Conservation (phyloP, 2,113 vertebrate species). For the Phainopepla nitens region DNA sequence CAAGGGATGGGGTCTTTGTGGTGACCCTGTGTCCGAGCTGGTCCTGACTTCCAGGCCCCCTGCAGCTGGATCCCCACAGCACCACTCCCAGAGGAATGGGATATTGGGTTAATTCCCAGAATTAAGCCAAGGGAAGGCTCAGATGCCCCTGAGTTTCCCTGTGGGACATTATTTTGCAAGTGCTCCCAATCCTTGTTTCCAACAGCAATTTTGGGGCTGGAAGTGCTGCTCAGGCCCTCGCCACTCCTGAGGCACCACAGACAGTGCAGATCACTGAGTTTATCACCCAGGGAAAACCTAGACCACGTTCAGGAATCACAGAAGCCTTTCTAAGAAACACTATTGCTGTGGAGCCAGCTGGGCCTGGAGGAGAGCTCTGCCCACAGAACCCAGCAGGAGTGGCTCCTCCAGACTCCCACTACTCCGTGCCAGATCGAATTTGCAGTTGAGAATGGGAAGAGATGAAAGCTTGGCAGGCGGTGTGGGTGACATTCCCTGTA, state of each 20-base stretch:
- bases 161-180: neutral
- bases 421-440: neutral
- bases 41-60: neutral
- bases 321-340: neutral
- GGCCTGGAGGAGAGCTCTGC: neutral
- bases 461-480: neutral
- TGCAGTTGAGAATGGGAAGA: neutral
- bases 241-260: neutral
- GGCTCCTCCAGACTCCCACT: neutral
- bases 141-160: neutral
- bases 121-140: neutral
- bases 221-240: neutral
- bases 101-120: neutral
- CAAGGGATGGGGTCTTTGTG: too few relatives aligned
- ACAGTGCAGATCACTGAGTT: neutral
- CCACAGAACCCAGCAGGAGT: neutral
- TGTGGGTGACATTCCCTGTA: neutral
- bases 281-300: neutral
- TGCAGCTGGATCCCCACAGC: neutral
- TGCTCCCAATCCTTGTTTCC: neutral
- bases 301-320: accelerated
- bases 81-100: accelerated
- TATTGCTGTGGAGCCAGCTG: neutral
- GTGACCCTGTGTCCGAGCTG: neutral
- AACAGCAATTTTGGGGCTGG: neutral